Percentiles rank a stretch among this genome's conserved stretches.
These are phyloP conservation scores for Tetrax tetrax DNA, from an alignment of 2,113 vertebrate genomes.

Conservation along the genomic window DNA sequence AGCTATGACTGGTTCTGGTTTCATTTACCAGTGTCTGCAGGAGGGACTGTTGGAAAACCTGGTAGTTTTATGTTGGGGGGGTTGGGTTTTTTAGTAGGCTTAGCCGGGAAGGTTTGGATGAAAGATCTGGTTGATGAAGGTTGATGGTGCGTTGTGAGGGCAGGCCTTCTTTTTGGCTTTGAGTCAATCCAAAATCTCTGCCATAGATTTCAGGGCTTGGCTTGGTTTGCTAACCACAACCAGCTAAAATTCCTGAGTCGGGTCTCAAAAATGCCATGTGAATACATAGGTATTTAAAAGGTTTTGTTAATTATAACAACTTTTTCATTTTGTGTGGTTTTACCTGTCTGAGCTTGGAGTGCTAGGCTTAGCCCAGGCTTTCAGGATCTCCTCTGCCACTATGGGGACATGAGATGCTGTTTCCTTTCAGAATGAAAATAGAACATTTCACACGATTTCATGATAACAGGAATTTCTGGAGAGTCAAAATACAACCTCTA, in stretches of 20 bases:
- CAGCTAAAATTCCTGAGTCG: not conserved
- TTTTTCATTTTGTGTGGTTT: not conserved
- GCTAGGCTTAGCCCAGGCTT: not conserved
- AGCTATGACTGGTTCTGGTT: not conserved
- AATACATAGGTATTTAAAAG: not conserved
- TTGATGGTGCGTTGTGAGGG: accelerated
- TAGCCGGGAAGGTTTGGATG: not conserved
- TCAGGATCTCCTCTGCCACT: not conserved
- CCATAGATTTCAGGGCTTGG: not conserved
- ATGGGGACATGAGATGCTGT: accelerated
- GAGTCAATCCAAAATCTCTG: not conserved
- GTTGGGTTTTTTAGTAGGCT: accelerated
- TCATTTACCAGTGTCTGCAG: not conserved
- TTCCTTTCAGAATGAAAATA: not conserved
- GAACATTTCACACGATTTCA: not conserved
- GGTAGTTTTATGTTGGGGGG: too few relatives aligned
- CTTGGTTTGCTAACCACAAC: not conserved
- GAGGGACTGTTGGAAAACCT: not conserved
- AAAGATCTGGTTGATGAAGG: not conserved
- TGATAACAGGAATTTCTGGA: not conserved
- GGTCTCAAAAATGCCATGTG: not conserved
- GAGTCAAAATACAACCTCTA: not conserved
- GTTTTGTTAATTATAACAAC: not conserved
- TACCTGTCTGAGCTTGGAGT: not conserved
- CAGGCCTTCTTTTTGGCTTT: not conserved